Base-by-base conservation (phyloP, 2,888 invertebrate genomes). In the Chymomyza fuscimana region DNA sequence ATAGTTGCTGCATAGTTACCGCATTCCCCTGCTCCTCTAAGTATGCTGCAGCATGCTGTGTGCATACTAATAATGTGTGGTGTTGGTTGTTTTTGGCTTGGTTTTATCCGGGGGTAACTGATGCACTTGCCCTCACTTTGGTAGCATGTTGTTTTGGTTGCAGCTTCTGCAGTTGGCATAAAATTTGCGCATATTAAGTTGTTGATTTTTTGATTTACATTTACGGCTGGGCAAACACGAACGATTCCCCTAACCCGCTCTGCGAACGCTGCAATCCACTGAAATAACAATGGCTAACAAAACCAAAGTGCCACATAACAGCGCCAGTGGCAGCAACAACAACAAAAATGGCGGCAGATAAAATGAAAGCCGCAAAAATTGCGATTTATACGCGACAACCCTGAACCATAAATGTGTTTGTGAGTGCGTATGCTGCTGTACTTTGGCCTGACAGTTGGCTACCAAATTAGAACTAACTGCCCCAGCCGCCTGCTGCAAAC, bases 121-220 rank as follows among this genome's bases (percentile, higher is more conserved):
- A 74, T 76, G 66, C 54, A 36, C 64, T 64, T 19, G 12, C 40
- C 12, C 12, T 12, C 40, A 46, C 40, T 46, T 46, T 46, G 40
- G 40, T 10, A 46, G 40, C 32, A 32, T 69, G 46, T 50, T 76
- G 61, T 74, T 67, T 65, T 40, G 16, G 63, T 65, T 64, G 64
- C 46, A 66, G 63, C 32, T 22, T 19, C 54, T 78, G 72, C 63
- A 68, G 68, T 67, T 81, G 74, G 65, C 73, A 73, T 67, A 74
- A 72, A 75, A 74, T 79, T 78, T 74, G 65, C 69, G 81, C 82
- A 82, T 81, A 85, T 85, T 80, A 83, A 84, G 82, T 77, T 86
- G 80, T 76, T 84, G 81, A 82, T 86, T 83, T 81, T 83, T 72
- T 75, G 81, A 83, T 86, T 81, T 81, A 72, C 77, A 83, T 81